Evolutionary conservation across 2,888 invertebrate genomes (phyloP), one percentile per base, ranked within the genome.

Genomic region (Pachydiplax longipennis): DNA sequence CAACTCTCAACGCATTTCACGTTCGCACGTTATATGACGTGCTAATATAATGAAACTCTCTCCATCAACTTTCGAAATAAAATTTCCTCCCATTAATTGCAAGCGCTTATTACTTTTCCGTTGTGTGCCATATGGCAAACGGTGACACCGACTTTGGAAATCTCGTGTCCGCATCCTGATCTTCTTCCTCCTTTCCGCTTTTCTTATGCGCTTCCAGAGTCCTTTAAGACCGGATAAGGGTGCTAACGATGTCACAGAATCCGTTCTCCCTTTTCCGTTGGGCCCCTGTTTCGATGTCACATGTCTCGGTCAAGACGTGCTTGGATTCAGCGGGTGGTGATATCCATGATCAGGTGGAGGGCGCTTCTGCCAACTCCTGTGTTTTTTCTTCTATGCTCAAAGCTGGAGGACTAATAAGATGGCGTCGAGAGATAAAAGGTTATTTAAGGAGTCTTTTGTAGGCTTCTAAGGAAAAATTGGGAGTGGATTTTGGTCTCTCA

Each of bases 201-300:
- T 53, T 25, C 83, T 83, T 58, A 4, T 83, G 53, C 35, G 53
- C 58, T 4, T 15, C 18, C 18, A 0, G 53, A 15, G 53, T 53
- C 53, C 53, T 53, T 18, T 61, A 87, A 61, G 37, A 61, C 37
- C 61, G 87, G 87, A 87, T 87, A 65, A 87, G 87, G 37, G 87
- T 61, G 87, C 87, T 87, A 87, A 61, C 61, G 87, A 87, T 87
- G 87, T 87, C 87, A 87, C 87, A 87, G 87, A 13, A 58, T 83
- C 83, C 83, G 58, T 25, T 37, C 83, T 58, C 40, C 10, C 58
- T 87, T 61, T 48, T 48, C 48, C 82, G n/a, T 82, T 44, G 13
- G 53, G 53, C 31, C 10, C 83, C 53, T 58, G 58, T 83, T 48
- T 40, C 48, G 53, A 44, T 22, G 18, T 65, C 58, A 37, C 87